A percentile compares a stretch with the other conserved stretches of the same genome.
These are phyloP conservation scores for Decapterus maruadsi DNA, from an alignment of 2,797 vertebrate species.

Conservation along the genomic window DNA sequence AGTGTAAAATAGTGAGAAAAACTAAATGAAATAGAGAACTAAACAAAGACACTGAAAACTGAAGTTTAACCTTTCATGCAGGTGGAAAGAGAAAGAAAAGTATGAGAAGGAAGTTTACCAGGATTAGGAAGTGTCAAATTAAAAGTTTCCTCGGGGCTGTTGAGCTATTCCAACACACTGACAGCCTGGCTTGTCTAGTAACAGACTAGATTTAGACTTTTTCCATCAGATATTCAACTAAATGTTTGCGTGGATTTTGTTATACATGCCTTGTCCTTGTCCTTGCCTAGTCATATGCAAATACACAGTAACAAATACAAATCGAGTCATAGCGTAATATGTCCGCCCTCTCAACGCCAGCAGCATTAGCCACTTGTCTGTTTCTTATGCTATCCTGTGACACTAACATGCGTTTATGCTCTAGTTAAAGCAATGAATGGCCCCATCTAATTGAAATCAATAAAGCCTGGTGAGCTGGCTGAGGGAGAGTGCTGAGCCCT, in stretches of 20 bases:
- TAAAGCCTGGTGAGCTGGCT: constrained; percentile 66
- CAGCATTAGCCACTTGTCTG: constrained; percentile 34
- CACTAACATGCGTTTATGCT: constrained; percentile 73
- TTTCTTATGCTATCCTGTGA: constrained; percentile 66
- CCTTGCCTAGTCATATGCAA: neutral
- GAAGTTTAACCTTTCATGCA: neutral
- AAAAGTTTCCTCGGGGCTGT: neutral
- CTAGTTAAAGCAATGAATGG: constrained; percentile 80
- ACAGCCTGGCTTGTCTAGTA: neutral
- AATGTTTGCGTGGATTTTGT: neutral
- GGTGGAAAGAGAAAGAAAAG: neutral
- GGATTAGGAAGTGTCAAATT: neutral
- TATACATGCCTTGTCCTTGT: neutral
- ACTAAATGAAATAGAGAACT: constrained; percentile 7
- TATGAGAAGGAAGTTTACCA: neutral
- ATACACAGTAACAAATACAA: constrained; percentile 20
- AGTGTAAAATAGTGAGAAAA: constrained; percentile 9
- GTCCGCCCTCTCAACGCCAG: constrained; percentile 20
- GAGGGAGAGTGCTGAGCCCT: constrained; percentile 67
- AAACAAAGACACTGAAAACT: constrained; percentile 8
- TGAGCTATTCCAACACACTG: neutral
- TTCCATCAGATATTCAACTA: neutral
- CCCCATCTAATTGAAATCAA: constrained; percentile 79
- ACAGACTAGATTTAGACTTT: neutral
- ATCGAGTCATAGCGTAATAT: constrained; percentile 12